These are phyloP conservation scores for Musca domestica DNA, from an alignment of 1,140 invertebrate species.

Conservation along the genomic window DNA sequence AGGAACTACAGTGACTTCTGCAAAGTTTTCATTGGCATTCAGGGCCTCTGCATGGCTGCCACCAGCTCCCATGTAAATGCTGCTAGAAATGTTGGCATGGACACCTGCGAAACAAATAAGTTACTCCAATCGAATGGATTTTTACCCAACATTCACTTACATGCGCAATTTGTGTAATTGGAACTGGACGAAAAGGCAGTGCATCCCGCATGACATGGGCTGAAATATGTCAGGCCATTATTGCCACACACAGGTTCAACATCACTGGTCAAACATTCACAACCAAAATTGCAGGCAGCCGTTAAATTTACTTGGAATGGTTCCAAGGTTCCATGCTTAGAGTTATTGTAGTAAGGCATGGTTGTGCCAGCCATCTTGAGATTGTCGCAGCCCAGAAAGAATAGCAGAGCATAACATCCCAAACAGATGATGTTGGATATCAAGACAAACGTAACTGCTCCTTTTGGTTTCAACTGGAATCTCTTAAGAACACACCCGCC, in stretches of 20 bases:
- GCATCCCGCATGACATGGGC: slow-evolving; percentile 92
- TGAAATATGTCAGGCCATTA: slow-evolving; percentile 87
- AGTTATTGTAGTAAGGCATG: slow-evolving; percentile 82
- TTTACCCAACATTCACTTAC: slow-evolving; percentile 60
- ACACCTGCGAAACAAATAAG: slow-evolving; percentile 60
- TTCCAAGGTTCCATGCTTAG: slow-evolving; percentile 55
- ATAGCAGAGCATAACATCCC: slow-evolving; percentile 80
- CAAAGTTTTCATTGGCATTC: slow-evolving; percentile 63
- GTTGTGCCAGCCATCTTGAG: slow-evolving; percentile 94
- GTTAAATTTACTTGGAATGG: slow-evolving; percentile 88
- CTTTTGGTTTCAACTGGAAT: slow-evolving; percentile 85
- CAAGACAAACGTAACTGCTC: slow-evolving; percentile 92
- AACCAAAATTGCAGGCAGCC: slow-evolving; percentile 90
- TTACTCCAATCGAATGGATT: neutral
- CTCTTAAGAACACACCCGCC: slow-evolving; percentile 87
- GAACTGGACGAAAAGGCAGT: slow-evolving; percentile 77
- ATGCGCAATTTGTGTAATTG: slow-evolving; percentile 86
- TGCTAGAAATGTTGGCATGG: slow-evolving; percentile 67
- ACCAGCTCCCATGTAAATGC: slow-evolving; percentile 48
- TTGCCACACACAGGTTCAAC: slow-evolving; percentile 93
- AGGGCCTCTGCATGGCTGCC: slow-evolving; percentile 59
- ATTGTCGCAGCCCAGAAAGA: slow-evolving; percentile 92
- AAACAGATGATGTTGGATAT: slow-evolving; percentile 86
- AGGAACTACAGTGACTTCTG: slow-evolving; percentile 82
- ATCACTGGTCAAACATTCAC: slow-evolving; percentile 85